phyloP scores from a whole-genome alignment of 2,797 vertebrate species.

The Gymnoscopelus microlampas region DNA sequence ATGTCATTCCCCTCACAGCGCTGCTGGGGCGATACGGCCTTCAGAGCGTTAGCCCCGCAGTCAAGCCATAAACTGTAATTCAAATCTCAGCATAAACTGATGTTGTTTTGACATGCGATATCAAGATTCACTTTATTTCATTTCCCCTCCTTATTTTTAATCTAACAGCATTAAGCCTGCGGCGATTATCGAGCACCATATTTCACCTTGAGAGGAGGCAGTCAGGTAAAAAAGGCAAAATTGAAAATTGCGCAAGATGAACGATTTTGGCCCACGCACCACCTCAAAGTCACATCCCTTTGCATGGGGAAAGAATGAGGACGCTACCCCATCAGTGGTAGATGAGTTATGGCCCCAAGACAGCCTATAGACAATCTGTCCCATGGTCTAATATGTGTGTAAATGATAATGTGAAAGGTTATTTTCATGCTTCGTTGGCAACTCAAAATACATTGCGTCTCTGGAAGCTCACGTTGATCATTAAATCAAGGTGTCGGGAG shows the following conservation, averaged over 20 bases:
- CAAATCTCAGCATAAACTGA: conserved; percentile 51
- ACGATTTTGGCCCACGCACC: conserved; percentile 66
- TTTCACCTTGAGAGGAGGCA: conserved; percentile 74
- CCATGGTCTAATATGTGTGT: conserved; percentile 73
- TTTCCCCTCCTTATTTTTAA: conserved; percentile 45
- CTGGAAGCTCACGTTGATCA: conserved; percentile 72
- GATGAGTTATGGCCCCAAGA: conserved; percentile 74
- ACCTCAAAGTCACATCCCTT: conserved; percentile 74
- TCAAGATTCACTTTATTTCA: conserved; percentile 68
- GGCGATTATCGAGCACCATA: conserved; percentile 55
- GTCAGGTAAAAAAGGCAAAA: conserved; percentile 56
- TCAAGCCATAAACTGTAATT: conserved; percentile 51
- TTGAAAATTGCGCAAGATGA: conserved; percentile 72
- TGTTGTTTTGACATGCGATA: conserved; percentile 62
- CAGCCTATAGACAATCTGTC: conserved; percentile 78
- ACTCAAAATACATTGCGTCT: conserved; percentile 74
- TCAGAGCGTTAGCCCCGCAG: conserved; percentile 41
- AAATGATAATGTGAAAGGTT: conserved; percentile 85
- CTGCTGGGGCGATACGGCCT: conserved; percentile 35
- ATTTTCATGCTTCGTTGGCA: conserved; percentile 77
- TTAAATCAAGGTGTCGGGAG: conserved; percentile 81
- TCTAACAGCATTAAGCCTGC: conserved; percentile 57
- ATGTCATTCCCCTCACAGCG: conserved; percentile 43
- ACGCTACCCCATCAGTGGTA: conserved; percentile 60
- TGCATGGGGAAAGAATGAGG: conserved; percentile 59